Conservation (phyloP, 2,797 vertebrate species). For the Microtus obscurus region DNA sequence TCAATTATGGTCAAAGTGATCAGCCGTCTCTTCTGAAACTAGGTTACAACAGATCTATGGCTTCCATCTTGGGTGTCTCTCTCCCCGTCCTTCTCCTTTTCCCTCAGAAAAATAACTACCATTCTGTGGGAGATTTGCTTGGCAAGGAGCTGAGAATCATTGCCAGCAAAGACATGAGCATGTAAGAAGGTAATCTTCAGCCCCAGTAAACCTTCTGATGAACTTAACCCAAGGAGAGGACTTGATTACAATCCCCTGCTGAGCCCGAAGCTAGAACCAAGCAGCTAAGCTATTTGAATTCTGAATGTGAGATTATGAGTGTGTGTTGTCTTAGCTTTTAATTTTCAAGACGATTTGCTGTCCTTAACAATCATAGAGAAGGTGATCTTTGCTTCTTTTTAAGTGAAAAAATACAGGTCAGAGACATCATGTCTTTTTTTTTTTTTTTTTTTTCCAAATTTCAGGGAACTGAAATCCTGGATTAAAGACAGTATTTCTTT, state of each 20-base stretch:
- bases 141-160: not conserved
- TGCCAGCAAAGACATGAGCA: not conserved
- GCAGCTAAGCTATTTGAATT: not conserved
- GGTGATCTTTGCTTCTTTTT: not conserved
- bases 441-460: not conserved
- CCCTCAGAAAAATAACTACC: not conserved
- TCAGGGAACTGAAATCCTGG: constrained; percentile 1
- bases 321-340: not conserved
- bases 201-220: not conserved
- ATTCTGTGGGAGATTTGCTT: not conserved
- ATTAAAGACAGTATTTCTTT: constrained; percentile 1
- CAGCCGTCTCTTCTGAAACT: not conserved
- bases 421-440: not conserved
- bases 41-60: not conserved
- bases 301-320: not conserved
- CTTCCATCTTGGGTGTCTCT: not conserved
- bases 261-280: not conserved
- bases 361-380: not conserved
- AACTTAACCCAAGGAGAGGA: not conserved
- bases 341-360: constrained; percentile 22
- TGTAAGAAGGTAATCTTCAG: not conserved
- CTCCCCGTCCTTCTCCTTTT: not conserved
- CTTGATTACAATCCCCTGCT: not conserved
- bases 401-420: not conserved
- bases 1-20: not conserved